phyloP scores from a whole-genome alignment of 2,113 vertebrate genomes.

The Antechinus flavipes region DNA sequence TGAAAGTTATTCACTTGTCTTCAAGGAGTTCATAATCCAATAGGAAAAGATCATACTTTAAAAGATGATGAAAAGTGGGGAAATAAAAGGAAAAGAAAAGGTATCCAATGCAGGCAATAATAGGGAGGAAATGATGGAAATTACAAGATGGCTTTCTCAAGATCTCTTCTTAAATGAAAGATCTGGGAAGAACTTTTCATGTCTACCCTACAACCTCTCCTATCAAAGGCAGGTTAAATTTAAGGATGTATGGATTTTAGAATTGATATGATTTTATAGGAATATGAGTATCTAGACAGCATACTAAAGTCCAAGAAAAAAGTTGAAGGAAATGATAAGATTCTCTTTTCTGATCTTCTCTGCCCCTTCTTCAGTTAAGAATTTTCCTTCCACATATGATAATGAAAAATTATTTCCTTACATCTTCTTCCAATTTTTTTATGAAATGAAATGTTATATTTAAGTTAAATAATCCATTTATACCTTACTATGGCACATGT shows the following conservation, averaged over 20 bases:
- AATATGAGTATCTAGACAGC: not conserved
- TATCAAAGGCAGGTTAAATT: not conserved
- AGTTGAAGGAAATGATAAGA: not conserved
- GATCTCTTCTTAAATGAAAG: not conserved
- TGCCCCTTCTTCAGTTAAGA: not conserved
- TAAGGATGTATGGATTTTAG: not conserved
- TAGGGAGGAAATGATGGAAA: not conserved
- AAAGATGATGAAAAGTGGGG: not conserved
- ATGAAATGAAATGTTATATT: not conserved
- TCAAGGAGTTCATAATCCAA: not conserved
- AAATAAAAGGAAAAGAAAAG: not conserved
- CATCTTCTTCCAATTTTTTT: not conserved
- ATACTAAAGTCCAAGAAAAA: not conserved
- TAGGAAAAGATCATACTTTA: not conserved
- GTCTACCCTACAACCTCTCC: not conserved
- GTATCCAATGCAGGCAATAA: not conserved
- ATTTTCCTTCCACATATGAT: not conserved
- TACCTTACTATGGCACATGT: not conserved
- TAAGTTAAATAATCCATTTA: not conserved
- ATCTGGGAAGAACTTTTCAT: not conserved
- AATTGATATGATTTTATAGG: not conserved
- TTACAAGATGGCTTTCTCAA: not conserved
- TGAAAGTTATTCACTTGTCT: not conserved
- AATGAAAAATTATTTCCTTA: not conserved
- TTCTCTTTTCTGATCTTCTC: not conserved